phyloP scores from a whole-genome alignment of 2,797 vertebrate species.

The Anguilla pacifica region DNA sequence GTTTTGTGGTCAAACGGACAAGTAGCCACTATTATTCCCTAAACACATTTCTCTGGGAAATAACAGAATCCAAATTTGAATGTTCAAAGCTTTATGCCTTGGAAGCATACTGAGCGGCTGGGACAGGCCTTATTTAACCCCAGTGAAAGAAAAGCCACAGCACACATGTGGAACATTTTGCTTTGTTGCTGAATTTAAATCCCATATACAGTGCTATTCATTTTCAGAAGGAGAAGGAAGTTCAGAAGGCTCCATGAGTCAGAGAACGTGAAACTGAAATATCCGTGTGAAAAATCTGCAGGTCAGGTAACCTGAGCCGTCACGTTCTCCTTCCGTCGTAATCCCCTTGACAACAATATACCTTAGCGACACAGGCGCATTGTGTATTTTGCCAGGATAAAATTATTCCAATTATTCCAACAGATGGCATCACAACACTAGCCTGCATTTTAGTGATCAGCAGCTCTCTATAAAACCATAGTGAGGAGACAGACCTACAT shows the following conservation, averaged over 20 bases:
- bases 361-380: not conserved
- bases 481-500: not conserved
- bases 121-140: not conserved
- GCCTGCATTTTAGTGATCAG: constrained; percentile 51
- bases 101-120: not conserved
- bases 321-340: not conserved
- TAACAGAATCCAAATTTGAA: not conserved
- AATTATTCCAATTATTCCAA: constrained; percentile 74
- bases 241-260: not conserved
- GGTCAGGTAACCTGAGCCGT: not conserved
- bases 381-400: constrained; percentile 19
- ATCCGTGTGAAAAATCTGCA: not conserved
- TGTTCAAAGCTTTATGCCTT: not conserved
- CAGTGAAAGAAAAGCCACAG: not conserved
- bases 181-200: not conserved
- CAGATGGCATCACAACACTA: constrained; percentile 85
- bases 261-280: not conserved
- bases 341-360: not conserved
- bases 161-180: not conserved
- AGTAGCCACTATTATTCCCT: not conserved
- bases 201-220: not conserved
- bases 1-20: not conserved
- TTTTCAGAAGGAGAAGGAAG: not conserved
- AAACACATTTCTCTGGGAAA: not conserved
- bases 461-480: not conserved